Conservation (phyloP, 2,797 vertebrate genomes). For the Anguilla marmorata region DNA sequence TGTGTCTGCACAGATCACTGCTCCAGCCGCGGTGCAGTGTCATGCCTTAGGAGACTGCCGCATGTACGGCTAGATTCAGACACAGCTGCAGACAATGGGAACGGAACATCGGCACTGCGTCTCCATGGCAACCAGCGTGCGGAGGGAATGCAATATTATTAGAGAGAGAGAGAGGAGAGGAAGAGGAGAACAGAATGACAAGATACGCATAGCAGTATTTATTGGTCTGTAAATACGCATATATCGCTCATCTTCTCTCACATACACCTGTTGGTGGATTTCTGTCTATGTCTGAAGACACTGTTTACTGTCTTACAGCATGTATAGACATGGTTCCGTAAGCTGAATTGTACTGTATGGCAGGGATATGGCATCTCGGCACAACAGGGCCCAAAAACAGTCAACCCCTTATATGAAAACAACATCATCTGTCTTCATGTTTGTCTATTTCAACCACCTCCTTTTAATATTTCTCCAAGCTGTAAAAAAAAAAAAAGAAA, state of each 20-base stretch:
- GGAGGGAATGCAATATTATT: conserved; percentile 39
- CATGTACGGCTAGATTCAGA: conserved; percentile 48
- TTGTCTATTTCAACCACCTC: background rate
- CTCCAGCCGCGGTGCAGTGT: conserved; percentile 20
- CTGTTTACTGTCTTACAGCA: background rate
- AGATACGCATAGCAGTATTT: background rate
- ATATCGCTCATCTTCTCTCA: background rate
- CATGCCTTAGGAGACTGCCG: conserved; percentile 54
- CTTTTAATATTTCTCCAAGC: background rate
- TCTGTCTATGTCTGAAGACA: background rate
- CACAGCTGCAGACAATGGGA: conserved; percentile 45
- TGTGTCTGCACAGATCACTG: background rate
- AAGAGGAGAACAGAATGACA: background rate
- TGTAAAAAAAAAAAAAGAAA: background rate
- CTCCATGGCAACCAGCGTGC: conserved; percentile 65
- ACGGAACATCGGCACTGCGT: conserved; percentile 48
- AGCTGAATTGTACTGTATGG: background rate
- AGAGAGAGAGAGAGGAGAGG: background rate
- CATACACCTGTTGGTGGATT: background rate
- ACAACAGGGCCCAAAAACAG: background rate
- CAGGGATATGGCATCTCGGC: background rate
- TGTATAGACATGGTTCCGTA: background rate
- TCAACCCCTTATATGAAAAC: background rate
- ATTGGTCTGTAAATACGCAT: background rate
- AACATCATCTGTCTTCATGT: background rate